phyloP scores from a whole-genome alignment of 1,140 invertebrate species.

The Pentalonia nigronervosa region DNA sequence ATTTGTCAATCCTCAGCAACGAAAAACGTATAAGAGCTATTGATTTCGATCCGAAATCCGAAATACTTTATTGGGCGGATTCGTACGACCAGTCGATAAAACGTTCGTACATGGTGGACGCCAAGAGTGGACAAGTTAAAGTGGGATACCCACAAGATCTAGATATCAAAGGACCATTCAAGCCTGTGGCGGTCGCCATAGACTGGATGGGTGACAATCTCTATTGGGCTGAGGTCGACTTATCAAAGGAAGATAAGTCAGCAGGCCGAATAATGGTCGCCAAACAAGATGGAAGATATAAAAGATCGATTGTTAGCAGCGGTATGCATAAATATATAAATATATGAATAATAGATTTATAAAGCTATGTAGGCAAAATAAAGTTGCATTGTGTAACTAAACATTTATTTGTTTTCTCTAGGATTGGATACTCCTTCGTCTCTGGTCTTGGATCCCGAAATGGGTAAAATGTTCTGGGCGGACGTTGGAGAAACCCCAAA shows the following conservation, averaged over 20 bases:
- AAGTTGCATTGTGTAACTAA: not conserved
- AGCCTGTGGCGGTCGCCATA: conserved; percentile 84
- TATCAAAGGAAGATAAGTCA: conserved; percentile 72
- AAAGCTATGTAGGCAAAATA: not conserved
- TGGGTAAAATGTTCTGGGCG: conserved; percentile 88
- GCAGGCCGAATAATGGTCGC: conserved; percentile 84
- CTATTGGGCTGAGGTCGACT: conserved; percentile 91
- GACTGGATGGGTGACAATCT: conserved; percentile 93
- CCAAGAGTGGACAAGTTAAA: conserved; percentile 76
- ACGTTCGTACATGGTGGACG: conserved; percentile 86
- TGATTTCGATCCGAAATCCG: conserved; percentile 82
- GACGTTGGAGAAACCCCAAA: conserved; percentile 84
- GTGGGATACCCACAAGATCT: conserved; percentile 88
- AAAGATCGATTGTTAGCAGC: conserved; percentile 72
- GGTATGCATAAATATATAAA: conserved; percentile 58
- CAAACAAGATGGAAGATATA: conserved; percentile 88
- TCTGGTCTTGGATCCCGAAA: conserved; percentile 85
- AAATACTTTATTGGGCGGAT: conserved; percentile 94
- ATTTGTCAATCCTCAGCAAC: conserved; percentile 78
- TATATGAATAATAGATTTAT: not conserved
- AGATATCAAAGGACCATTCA: conserved; percentile 78
- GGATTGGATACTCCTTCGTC: conserved; percentile 84
- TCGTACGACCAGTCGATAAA: conserved; percentile 88
- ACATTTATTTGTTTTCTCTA: conserved; percentile 62
- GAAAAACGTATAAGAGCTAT: conserved; percentile 87